A percentile compares a stretch with the other conserved stretches of the same genome.
These are phyloP conservation scores for Trogon melanurus DNA, from an alignment of 2,113 vertebrate genomes.

Conservation along the genomic window DNA sequence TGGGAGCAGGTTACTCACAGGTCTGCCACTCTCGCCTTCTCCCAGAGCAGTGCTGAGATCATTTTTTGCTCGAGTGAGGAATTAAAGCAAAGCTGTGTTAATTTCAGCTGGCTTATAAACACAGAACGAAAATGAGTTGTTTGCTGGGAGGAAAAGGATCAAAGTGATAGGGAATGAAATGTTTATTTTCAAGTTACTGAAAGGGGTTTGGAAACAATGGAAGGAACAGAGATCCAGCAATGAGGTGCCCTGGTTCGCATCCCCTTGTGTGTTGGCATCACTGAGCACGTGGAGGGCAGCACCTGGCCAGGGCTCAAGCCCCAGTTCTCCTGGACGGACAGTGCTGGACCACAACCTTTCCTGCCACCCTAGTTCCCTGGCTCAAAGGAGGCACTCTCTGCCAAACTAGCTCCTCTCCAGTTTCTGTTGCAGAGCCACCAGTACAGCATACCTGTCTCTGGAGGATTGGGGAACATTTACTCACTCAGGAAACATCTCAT, in stretches of 20 bases:
- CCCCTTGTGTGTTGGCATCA: not conserved
- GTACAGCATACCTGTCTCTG: not conserved
- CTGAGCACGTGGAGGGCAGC: not conserved
- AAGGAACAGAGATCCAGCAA: conserved; percentile 22
- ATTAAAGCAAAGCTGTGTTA: conserved; percentile 41
- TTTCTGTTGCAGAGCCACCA: not conserved
- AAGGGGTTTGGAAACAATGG: conserved; percentile 49
- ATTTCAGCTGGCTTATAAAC: conserved; percentile 42
- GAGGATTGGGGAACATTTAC: not conserved
- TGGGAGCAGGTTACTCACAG: not conserved
- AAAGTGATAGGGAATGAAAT: conserved; percentile 12
- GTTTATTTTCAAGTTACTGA: conserved; percentile 42
- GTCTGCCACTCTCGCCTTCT: not conserved
- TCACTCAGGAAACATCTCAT: not conserved
- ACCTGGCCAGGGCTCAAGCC: not conserved
- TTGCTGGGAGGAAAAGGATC: not conserved
- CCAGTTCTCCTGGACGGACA: not conserved
- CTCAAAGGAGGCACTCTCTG: not conserved
- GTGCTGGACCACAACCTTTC: not conserved
- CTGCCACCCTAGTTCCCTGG: not conserved
- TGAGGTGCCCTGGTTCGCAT: not conserved
- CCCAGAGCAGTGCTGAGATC: not conserved
- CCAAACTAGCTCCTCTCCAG: not conserved
- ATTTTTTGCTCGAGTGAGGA: not conserved
- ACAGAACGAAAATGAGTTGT: not conserved